A percentile compares a stretch with the other conserved stretches of the same genome.
Evolutionary conservation across 2,888 invertebrate species (phyloP).

Genomic region (Resseliella maxima): DNA sequence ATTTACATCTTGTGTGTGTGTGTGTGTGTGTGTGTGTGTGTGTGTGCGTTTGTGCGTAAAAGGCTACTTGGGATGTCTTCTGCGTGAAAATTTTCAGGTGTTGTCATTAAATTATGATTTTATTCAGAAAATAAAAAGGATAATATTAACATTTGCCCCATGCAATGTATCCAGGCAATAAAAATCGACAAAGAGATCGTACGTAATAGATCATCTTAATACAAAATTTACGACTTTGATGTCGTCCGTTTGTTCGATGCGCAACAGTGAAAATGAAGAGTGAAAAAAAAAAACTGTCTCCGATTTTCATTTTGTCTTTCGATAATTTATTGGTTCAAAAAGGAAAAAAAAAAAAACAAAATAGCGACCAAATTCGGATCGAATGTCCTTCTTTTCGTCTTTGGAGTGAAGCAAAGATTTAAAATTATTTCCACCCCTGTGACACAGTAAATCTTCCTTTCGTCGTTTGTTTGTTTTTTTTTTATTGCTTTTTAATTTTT

Average conservation of each 20-base stretch:
- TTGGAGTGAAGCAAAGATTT: not conserved
- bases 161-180: not conserved
- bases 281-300: slow-evolving; percentile 13
- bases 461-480: slow-evolving; percentile 33
- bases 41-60: no score
- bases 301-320: slow-evolving; percentile 44
- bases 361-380: slow-evolving; percentile 13
- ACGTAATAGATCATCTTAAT: slow-evolving; percentile 51
- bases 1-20: not conserved
- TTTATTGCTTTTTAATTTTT: slow-evolving; percentile 55
- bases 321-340: slow-evolving; percentile 20
- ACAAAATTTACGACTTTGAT: slow-evolving; percentile 11
- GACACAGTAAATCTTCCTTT: slow-evolving; percentile 33
- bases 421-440: slow-evolving; percentile 23
- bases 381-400: slow-evolving; percentile 28
- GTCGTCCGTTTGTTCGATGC: not conserved
- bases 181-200: slow-evolving; percentile 40
- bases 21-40: no score
- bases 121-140: not conserved
- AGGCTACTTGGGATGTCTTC: not conserved
- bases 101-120: slow-evolving; percentile 4
- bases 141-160: not conserved
- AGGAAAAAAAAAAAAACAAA: slow-evolving; percentile 5
- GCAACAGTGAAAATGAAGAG: not conserved
- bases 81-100: not conserved